Evolutionary conservation across 2,888 invertebrate species (phyloP).

Genomic region (Callinectes sapidus): DNA sequence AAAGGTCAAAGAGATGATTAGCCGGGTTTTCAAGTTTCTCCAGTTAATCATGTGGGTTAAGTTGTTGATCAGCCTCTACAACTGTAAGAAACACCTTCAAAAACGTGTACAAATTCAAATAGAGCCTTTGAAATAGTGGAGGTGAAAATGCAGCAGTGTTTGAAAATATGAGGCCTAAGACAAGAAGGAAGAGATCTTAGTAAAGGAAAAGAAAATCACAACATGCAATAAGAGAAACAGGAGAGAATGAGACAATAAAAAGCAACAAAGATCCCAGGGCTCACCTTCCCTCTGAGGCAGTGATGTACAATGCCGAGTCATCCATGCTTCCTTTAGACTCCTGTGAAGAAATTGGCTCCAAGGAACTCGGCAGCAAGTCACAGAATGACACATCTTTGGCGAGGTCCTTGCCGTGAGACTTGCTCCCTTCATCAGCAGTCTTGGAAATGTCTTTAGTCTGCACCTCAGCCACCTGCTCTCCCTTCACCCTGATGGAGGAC

Average conservation of each 20-base stretch:
- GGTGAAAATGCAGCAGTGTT: too few relatives aligned
- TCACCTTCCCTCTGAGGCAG: slow-evolving; percentile 70
- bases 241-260: not conserved
- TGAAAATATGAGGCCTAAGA: too few relatives aligned
- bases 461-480: slow-evolving; percentile 9
- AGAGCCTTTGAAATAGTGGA: too few relatives aligned
- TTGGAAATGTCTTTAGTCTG: not conserved
- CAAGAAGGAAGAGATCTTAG: too few relatives aligned
- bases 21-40: too few relatives aligned
- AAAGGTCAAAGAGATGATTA: too few relatives aligned
- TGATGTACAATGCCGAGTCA: slow-evolving; percentile 62
- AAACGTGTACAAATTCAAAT: too few relatives aligned
- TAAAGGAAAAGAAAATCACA: too few relatives aligned
- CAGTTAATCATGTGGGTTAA: too few relatives aligned
- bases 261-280: not conserved
- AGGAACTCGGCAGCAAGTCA: slow-evolving; percentile 56
- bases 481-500: slow-evolving; percentile 21
- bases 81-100: too few relatives aligned
- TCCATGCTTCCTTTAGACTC: slow-evolving; percentile 48
- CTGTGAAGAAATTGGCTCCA: not conserved
- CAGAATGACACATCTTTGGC: slow-evolving; percentile 52
- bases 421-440: not conserved
- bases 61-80: too few relatives aligned
- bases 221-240: not conserved
- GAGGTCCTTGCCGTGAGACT: not conserved